phyloP scores from a whole-genome alignment of 2,888 invertebrate genomes.

The Apomyelois bistriatella region DNA sequence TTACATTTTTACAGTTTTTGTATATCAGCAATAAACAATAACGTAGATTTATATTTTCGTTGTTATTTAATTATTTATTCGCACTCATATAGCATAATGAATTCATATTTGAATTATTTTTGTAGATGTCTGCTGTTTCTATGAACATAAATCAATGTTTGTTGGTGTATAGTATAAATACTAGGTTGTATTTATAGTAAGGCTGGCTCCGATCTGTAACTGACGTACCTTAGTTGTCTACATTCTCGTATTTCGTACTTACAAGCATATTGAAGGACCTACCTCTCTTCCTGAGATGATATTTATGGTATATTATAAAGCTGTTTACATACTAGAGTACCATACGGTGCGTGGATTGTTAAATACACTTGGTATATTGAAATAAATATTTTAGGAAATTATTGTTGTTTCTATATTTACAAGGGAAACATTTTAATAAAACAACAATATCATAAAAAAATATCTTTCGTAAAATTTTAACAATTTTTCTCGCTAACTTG shows the following conservation, averaged over 20 bases:
- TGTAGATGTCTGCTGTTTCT: constrained; percentile 1
- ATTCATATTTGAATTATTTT: constrained; percentile 10
- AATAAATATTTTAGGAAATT: constrained; percentile 61
- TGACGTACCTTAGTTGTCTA: constrained; percentile 1
- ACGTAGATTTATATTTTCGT: constrained; percentile 21
- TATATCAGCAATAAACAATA: constrained; percentile 24
- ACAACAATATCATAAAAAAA: constrained; percentile 13
- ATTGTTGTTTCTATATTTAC: constrained; percentile 24
- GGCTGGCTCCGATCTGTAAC: neutral
- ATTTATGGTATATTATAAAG: constrained; percentile 23
- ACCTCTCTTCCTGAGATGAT: constrained; percentile 42
- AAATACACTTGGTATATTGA: constrained; percentile 53
- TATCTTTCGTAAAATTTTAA: constrained; percentile 17
- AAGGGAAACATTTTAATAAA: constrained; percentile 9
- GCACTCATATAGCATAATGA: constrained; percentile 16
- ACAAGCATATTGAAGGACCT: constrained; percentile 40
- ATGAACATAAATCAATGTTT: constrained; percentile 3
- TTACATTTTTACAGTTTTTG: constrained; percentile 27
- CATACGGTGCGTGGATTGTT: constrained; percentile 62
- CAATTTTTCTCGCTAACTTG: neutral
- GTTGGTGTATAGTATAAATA: constrained; percentile 5
- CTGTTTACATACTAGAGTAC: constrained; percentile 49
- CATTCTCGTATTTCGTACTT: constrained; percentile 42
- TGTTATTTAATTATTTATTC: constrained; percentile 24
- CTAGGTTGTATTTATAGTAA: constrained; percentile 5